Conservation (phyloP, 2,888 invertebrate genomes). For the Isotomurus palustris region DNA sequence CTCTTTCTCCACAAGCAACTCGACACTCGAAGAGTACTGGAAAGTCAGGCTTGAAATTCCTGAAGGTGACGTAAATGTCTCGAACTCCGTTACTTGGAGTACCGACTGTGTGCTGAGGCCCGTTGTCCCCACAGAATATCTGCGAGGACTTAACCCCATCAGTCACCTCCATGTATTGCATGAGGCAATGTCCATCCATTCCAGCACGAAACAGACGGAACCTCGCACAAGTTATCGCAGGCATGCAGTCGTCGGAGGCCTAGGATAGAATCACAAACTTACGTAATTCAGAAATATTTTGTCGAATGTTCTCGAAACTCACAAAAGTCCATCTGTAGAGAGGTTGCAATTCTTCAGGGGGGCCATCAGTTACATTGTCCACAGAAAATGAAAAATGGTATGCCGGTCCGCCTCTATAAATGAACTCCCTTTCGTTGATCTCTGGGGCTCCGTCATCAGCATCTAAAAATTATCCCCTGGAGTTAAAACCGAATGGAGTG, state of each 20-base stretch:
- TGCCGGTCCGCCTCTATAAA: too few relatives aligned
- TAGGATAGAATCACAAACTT: not conserved
- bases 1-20: constrained; percentile 8
- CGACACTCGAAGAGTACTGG: not conserved
- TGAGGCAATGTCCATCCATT: not conserved
- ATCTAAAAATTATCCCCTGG: not conserved
- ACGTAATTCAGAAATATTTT: too few relatives aligned
- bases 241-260: constrained; percentile 13
- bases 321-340: not conserved
- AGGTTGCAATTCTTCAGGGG: not conserved
- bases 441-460: not conserved
- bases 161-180: constrained; percentile 6
- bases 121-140: constrained; percentile 3
- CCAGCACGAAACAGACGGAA: not conserved
- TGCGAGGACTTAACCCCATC: constrained; percentile 1
- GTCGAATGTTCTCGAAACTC: too few relatives aligned
- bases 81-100: not conserved
- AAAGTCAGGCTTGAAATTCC: not conserved
- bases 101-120: not conserved
- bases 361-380: too few relatives aligned
- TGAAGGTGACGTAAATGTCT: constrained; percentile 9
- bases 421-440: not conserved
- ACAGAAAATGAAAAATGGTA: too few relatives aligned
- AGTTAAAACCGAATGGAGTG: not conserved
- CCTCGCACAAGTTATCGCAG: not conserved